Percentiles rank a stretch among this genome's conserved stretches.
phyloP scores from a whole-genome alignment of 2,113 vertebrate species.

The Cettia cetti region DNA sequence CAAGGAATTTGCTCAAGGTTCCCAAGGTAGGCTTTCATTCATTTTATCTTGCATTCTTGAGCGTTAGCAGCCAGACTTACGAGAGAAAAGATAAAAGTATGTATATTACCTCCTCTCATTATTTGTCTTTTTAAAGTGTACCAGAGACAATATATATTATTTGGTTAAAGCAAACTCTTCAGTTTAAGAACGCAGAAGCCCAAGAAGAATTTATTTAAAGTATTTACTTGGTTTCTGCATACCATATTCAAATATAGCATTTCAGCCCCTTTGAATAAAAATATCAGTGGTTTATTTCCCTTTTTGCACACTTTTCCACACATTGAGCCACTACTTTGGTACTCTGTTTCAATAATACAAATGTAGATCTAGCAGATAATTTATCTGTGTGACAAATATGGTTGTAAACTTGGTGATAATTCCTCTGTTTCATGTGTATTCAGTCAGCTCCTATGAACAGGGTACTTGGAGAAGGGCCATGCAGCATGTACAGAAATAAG shows the following conservation, averaged over 20 bases:
- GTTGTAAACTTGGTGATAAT: not conserved
- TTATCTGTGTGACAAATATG: not conserved
- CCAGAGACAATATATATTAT: not conserved
- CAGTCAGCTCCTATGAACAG: not conserved
- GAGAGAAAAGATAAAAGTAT: conserved; percentile 46
- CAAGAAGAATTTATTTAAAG: conserved; percentile 29
- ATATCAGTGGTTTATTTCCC: not conserved
- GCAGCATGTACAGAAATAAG: not conserved
- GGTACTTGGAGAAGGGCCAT: not conserved
- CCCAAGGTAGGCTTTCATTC: conserved; percentile 12
- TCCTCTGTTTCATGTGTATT: not conserved
- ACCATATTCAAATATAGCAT: not conserved
- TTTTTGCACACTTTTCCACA: not conserved
- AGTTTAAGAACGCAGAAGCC: conserved; percentile 46
- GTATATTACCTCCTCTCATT: not conserved
- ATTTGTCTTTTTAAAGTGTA: not conserved
- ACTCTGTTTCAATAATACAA: not conserved
- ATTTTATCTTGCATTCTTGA: conserved; percentile 60
- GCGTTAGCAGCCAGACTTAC: conserved; percentile 41
- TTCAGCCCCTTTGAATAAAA: not conserved
- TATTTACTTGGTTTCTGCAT: conserved; percentile 14
- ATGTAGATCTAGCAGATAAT: not conserved
- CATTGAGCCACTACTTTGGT: not conserved
- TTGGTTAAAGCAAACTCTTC: conserved; percentile 35
- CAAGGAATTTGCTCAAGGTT: conserved; percentile 63